Conservation (phyloP, 2,797 vertebrate genomes). For the Percopsis omiscomaycus region DNA sequence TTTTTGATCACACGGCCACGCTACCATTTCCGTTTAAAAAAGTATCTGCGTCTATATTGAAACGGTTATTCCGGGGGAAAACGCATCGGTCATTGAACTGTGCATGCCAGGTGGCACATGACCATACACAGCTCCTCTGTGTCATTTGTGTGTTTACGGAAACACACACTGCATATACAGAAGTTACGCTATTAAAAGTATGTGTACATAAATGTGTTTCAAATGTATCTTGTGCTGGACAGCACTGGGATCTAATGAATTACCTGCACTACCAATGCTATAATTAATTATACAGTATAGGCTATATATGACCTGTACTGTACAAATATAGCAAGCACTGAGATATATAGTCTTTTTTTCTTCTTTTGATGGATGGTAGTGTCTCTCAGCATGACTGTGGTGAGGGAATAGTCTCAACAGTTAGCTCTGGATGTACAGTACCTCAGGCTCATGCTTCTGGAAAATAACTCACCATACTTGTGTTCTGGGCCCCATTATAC, state of each 20-base stretch:
- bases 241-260: background rate
- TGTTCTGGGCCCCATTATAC: slow-evolving; percentile 1
- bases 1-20: too few species aligned
- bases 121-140: background rate
- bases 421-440: slow-evolving; percentile 1
- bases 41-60: too few species aligned
- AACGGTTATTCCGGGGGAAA: too few species aligned
- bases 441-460: slow-evolving; percentile 7
- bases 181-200: too few species aligned
- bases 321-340: too few species aligned
- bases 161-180: too few species aligned
- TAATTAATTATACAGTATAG: too few species aligned
- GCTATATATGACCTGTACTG: background rate
- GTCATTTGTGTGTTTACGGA: background rate
- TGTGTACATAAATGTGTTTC: background rate
- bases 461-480: slow-evolving; percentile 14
- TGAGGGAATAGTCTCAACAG: slow-evolving; percentile 19
- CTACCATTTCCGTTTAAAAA: too few species aligned
- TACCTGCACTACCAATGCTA: background rate
- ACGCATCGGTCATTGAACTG: background rate
- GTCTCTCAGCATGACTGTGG: background rate
- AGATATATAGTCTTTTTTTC: background rate
- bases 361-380: background rate
- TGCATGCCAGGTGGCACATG: background rate
- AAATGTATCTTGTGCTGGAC: background rate